These are phyloP conservation scores for Gymnosoma rotundatum DNA, from an alignment of 2,888 invertebrate genomes.

Conservation along the genomic window DNA sequence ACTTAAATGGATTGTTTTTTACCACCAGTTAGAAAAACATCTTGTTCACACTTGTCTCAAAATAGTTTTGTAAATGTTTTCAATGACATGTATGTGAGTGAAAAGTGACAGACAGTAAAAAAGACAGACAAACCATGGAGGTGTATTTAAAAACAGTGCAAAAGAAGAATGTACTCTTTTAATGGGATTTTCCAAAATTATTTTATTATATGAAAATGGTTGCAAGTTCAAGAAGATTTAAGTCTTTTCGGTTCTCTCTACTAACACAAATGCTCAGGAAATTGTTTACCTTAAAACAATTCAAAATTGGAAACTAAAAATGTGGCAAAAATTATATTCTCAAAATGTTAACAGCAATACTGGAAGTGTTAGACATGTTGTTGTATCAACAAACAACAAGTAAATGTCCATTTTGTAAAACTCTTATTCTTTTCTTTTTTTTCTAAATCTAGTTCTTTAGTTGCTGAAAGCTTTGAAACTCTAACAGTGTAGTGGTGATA, in stretches of 20 bases:
- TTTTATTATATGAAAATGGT: not conserved
- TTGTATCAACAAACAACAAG: constrained; percentile 12
- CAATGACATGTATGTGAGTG: constrained; percentile 56
- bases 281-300: constrained; percentile 32
- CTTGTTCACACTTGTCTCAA: constrained; percentile 81
- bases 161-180: not conserved
- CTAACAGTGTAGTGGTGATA: constrained; percentile 31
- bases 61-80: constrained; percentile 68
- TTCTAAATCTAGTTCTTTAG: not conserved
- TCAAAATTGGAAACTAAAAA: constrained; percentile 12
- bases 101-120: constrained; percentile 47
- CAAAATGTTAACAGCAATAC: not conserved
- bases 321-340: constrained; percentile 47
- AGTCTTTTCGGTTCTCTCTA: not conserved
- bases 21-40: constrained; percentile 78
- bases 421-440: constrained; percentile 32
- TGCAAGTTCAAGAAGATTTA: not conserved
- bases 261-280: not conserved
- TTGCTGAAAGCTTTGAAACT: constrained; percentile 41
- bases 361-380: constrained; percentile 51
- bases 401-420: constrained; percentile 46
- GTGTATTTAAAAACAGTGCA: not conserved
- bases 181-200: not conserved
- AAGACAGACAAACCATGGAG: constrained; percentile 22
- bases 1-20: constrained; percentile 66